phyloP scores from a whole-genome alignment of 2,888 invertebrate genomes.

The Asteroscopus sphinx region DNA sequence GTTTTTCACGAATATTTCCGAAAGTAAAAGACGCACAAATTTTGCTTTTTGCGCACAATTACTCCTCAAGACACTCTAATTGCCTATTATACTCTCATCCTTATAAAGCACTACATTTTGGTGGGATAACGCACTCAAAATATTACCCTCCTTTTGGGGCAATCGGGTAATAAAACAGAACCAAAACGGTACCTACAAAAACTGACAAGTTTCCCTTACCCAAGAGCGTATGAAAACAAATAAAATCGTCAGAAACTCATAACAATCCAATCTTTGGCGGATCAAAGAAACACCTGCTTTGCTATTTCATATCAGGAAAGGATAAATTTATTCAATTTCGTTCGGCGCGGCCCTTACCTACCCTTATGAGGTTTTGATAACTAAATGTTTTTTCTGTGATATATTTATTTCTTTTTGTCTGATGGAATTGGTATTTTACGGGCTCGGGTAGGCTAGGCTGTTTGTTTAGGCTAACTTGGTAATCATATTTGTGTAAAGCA shows the following conservation, averaged over 20 bases:
- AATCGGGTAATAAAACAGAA: slow-evolving; percentile 19
- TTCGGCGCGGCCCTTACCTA: slow-evolving; percentile 34
- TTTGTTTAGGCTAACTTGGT: slow-evolving; percentile 7
- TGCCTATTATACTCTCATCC: too few species aligned
- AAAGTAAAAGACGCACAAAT: too few species aligned
- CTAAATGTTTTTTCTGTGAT: slow-evolving; percentile 46
- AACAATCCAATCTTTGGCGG: slow-evolving; percentile 60
- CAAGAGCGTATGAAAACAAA: slow-evolving; percentile 48
- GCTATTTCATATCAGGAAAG: slow-evolving; percentile 57
- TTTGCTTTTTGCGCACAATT: too few species aligned
- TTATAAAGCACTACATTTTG: background rate
- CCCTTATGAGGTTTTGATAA: slow-evolving; percentile 59
- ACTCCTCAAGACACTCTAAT: too few species aligned
- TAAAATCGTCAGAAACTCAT: slow-evolving; percentile 55
- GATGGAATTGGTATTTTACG: slow-evolving; percentile 27
- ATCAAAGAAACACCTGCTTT: slow-evolving; percentile 60
- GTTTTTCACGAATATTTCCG: too few species aligned
- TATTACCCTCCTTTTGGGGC: too few species aligned
- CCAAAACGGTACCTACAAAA: slow-evolving; percentile 22
- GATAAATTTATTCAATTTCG: slow-evolving; percentile 63
- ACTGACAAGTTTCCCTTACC: slow-evolving; percentile 32
- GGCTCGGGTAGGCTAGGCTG: background rate
- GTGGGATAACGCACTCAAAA: background rate
- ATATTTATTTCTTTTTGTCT: slow-evolving; percentile 22
- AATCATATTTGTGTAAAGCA: slow-evolving; percentile 15